Evolutionary conservation across 1,140 invertebrate species (phyloP).

Genomic region (Oncopodura yosiiana): DNA sequence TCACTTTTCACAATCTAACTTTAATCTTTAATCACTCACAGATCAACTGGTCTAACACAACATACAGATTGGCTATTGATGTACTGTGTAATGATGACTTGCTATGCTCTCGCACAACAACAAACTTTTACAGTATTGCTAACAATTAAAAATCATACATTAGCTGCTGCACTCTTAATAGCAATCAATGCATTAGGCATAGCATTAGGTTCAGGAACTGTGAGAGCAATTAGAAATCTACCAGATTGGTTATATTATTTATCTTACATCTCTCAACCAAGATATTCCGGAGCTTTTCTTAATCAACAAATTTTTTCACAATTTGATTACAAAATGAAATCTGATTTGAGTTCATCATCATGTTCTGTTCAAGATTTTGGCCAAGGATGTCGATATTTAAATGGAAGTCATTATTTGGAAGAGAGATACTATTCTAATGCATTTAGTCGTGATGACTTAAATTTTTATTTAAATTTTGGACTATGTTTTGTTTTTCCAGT

Average conservation of each 20-base stretch:
- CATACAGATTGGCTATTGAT: constrained; percentile 49
- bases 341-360: constrained; percentile 27
- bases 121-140: constrained; percentile 69
- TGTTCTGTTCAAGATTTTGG: constrained; percentile 39
- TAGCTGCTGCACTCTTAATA: constrained; percentile 61
- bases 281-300: constrained; percentile 63
- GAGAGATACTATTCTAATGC: constrained; percentile 53
- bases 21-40: neutral
- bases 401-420: constrained; percentile 59
- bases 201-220: constrained; percentile 62
- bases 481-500: constrained; percentile 73
- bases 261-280: constrained; percentile 63
- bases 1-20: neutral
- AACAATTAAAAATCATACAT: constrained; percentile 64
- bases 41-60: constrained; percentile 30
- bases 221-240: constrained; percentile 45
- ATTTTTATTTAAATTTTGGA: constrained; percentile 63
- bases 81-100: constrained; percentile 58
- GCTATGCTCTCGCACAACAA: constrained; percentile 72
- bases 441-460: constrained; percentile 43
- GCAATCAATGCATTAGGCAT: constrained; percentile 64
- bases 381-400: constrained; percentile 56
- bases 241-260: constrained; percentile 69
- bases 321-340: constrained; percentile 36
- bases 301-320: constrained; percentile 54